phyloP scores from a whole-genome alignment of 2,113 vertebrate species.

The Tautogolabrus adspersus region DNA sequence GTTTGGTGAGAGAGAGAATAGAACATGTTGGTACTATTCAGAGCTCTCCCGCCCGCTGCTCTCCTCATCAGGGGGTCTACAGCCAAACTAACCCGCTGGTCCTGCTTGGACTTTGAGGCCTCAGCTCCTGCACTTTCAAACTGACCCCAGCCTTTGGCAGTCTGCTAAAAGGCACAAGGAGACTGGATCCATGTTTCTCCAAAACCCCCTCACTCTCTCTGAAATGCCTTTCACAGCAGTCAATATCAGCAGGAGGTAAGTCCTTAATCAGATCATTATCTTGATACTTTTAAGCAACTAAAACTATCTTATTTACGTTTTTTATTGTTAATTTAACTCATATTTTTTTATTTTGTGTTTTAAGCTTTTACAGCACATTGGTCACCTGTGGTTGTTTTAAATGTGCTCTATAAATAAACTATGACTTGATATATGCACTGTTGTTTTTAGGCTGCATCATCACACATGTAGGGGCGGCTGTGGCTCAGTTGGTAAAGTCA shows the following conservation, averaged over 20 bases:
- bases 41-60: constrained; percentile 44
- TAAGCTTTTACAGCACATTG: too few species aligned
- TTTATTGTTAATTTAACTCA: too few species aligned
- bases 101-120: constrained; percentile 60
- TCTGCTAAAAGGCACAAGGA: constrained; percentile 14
- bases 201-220: neutral
- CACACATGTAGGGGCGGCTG: too few species aligned
- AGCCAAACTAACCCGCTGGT: constrained; percentile 31
- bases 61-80: constrained; percentile 53
- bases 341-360: too few species aligned
- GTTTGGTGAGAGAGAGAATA: constrained; percentile 40
- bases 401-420: too few species aligned
- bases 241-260: constrained; percentile 2
- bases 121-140: constrained; percentile 57
- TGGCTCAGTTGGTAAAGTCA: too few species aligned
- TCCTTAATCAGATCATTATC: neutral
- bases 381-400: too few species aligned
- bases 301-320: too few species aligned
- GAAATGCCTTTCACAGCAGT: constrained; percentile 9
- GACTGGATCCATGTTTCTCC: constrained; percentile 6
- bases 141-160: constrained; percentile 59
- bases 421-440: neutral
- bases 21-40: constrained; percentile 46
- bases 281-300: too few species aligned
- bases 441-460: neutral